Evolutionary conservation across 2,888 invertebrate species (phyloP).

Genomic region (Dascillus cervinus): DNA sequence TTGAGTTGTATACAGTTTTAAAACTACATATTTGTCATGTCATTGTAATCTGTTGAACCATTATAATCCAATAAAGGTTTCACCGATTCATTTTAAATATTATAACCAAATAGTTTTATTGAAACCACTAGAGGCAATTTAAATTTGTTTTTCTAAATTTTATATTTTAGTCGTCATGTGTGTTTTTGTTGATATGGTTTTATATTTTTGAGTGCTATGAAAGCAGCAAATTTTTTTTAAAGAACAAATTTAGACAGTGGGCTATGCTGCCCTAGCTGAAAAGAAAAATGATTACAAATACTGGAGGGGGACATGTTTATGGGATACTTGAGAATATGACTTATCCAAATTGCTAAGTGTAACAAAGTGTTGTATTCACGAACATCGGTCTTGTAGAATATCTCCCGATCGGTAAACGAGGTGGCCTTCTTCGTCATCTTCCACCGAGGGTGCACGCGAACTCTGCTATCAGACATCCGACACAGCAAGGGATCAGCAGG

Average conservation of each 20-base stretch:
- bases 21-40: too few species aligned
- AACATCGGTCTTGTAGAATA: slow-evolving; percentile 98
- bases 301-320: slow-evolving; percentile 26
- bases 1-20: too few species aligned
- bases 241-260: slow-evolving; percentile 21
- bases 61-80: background rate
- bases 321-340: slow-evolving; percentile 30
- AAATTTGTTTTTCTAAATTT: too few species aligned
- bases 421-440: slow-evolving; percentile 99
- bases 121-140: too few species aligned
- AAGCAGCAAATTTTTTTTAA: slow-evolving; percentile 3
- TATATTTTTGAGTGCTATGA: too few species aligned
- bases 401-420: slow-evolving; percentile 99
- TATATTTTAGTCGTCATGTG: too few species aligned
- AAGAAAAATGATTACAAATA: slow-evolving; percentile 26
- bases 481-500: slow-evolving; percentile 21
- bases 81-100: too few species aligned
- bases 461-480: slow-evolving; percentile 50
- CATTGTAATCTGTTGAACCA: too few species aligned
- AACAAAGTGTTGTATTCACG: slow-evolving; percentile 63
- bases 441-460: slow-evolving; percentile 86
- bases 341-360: slow-evolving; percentile 36
- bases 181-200: too few species aligned
- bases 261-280: slow-evolving; percentile 24
- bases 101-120: too few species aligned